Evolutionary conservation across 2,113 vertebrate genomes (phyloP).

Genomic region (Cynopterus brachyotis): DNA sequence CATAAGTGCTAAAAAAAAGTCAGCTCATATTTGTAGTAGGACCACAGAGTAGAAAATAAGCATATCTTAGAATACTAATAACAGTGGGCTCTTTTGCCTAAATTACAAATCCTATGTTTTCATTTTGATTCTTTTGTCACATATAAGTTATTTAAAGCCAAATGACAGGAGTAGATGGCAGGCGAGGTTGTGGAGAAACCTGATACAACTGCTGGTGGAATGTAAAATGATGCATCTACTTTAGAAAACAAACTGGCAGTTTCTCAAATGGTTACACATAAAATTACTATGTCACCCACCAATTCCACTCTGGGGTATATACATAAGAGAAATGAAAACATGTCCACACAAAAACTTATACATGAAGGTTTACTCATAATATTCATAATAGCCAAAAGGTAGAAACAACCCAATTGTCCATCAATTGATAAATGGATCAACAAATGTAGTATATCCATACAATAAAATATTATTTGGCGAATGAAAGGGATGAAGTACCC

Average conservation of each 20-base stretch:
- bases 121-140: background rate
- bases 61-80: background rate
- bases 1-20: background rate
- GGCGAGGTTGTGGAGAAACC: background rate
- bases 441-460: background rate
- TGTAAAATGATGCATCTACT: background rate
- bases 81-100: background rate
- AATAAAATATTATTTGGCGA: background rate
- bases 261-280: background rate
- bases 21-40: background rate
- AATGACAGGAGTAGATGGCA: background rate
- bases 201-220: background rate
- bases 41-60: background rate
- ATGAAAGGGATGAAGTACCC: background rate
- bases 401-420: background rate
- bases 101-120: background rate
- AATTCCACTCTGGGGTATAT: background rate
- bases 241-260: background rate
- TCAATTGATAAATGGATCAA: background rate
- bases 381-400: background rate
- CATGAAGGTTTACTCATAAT: background rate
- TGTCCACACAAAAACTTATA: background rate
- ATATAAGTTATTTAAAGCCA: background rate
- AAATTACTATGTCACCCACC: background rate
- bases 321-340: background rate